Percentiles rank a stretch among this genome's conserved stretches.
phyloP scores from a whole-genome alignment of 2,113 vertebrate genomes.

The Aleadryas rufinucha region DNA sequence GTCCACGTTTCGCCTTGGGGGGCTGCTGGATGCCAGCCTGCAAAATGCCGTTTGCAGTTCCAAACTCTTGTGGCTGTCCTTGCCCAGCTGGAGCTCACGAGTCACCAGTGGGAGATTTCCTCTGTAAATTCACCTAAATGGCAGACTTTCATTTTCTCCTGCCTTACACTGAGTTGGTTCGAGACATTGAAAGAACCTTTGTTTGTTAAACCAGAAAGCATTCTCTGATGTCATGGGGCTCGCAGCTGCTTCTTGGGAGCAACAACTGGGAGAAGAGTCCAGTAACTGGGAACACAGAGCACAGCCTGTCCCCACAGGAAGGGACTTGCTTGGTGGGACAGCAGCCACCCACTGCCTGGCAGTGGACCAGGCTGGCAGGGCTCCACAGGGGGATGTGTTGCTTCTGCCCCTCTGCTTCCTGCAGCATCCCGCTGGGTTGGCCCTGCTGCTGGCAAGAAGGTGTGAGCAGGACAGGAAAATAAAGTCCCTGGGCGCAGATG shows the following conservation, averaged over 20 bases:
- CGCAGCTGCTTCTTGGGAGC: rapidly evolving
- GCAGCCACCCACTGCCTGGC: background rate
- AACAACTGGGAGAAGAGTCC: background rate
- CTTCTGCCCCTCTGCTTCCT: background rate
- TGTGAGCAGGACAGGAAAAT: background rate
- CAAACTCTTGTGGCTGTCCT: background rate
- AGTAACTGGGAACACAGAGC: background rate
- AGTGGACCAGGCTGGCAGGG: background rate
- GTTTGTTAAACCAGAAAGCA: background rate
- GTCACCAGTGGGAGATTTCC: background rate
- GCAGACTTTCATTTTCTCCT: background rate
- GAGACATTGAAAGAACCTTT: background rate
- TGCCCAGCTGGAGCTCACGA: background rate
- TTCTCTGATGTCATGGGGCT: background rate
- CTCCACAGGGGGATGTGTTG: rapidly evolving
- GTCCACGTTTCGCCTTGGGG: background rate
- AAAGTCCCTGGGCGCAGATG: background rate
- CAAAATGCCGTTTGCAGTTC: background rate
- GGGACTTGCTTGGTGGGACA: background rate
- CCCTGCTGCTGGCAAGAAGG: background rate
- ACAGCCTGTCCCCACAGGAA: background rate
- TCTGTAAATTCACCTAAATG: background rate
- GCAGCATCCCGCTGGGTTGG: rapidly evolving
- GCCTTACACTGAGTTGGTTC: rapidly evolving
- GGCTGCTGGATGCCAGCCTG: background rate